Conservation (phyloP, 2,113 vertebrate species). For the Myocastor coypus region DNA sequence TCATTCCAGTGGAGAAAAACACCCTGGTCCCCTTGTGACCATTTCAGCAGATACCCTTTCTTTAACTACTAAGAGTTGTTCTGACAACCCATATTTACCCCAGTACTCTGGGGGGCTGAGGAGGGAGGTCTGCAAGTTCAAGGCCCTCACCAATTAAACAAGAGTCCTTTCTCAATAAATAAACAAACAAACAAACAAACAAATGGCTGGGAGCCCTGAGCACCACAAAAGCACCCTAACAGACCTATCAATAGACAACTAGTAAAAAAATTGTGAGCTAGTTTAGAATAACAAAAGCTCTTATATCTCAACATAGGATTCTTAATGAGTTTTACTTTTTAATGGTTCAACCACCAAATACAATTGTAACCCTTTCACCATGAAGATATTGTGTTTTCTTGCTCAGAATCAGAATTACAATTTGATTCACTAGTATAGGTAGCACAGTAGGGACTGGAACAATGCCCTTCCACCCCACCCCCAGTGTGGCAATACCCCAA, state of each 20-base stretch:
- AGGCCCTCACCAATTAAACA: not conserved
- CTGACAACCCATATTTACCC: constrained; percentile 92
- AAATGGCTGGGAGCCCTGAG: not conserved
- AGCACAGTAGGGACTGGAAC: not conserved
- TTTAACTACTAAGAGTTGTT: constrained; percentile 89
- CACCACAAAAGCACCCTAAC: not conserved
- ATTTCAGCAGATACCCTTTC: constrained; percentile 88
- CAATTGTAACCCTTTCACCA: constrained; percentile 96
- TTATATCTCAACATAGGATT: constrained; percentile 93
- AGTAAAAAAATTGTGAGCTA: not conserved
- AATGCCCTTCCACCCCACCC: not conserved
- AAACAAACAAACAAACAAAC: too few relatives aligned
- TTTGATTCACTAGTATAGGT: constrained; percentile 81
- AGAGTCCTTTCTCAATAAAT: not conserved
- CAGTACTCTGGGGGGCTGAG: not conserved
- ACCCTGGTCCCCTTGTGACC: constrained; percentile 91
- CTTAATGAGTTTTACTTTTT: constrained; percentile 95
- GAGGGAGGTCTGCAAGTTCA: not conserved
- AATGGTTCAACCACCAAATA: constrained; percentile 92
- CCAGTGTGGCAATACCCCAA: not conserved
- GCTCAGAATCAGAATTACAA: constrained; percentile 89
- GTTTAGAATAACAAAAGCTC: constrained; percentile 42
- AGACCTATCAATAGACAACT: not conserved
- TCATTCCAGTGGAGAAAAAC: constrained; percentile 88
- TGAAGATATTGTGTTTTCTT: constrained; percentile 90